phyloP scores from a whole-genome alignment of 2,113 vertebrate species.

The Talpa occidentalis region DNA sequence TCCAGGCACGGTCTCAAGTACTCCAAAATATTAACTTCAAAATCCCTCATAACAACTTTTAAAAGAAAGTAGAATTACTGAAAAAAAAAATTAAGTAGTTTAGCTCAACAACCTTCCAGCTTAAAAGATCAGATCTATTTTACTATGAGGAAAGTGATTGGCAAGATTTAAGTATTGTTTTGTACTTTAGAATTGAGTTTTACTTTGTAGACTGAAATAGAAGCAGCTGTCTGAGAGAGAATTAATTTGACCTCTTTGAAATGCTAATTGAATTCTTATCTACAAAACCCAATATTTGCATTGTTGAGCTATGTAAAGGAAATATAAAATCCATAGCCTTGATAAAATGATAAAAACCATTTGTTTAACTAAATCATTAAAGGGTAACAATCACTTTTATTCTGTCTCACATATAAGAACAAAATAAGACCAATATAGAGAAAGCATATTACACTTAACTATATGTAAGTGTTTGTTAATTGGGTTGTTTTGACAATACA shows the following conservation, averaged over 20 bases:
- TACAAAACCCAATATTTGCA: constrained; percentile 72
- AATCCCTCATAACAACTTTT: background rate
- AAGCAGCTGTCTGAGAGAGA: constrained; percentile 39
- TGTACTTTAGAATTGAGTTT: constrained; percentile 26
- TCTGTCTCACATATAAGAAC: background rate
- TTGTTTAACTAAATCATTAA: constrained; percentile 58
- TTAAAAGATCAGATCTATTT: background rate
- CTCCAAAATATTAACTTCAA: background rate
- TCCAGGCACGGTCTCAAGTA: background rate
- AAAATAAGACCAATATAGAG: background rate
- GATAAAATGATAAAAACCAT: constrained; percentile 65
- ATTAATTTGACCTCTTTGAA: constrained; percentile 77
- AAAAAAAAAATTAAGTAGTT: background rate
- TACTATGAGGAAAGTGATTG: background rate
- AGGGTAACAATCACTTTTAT: constrained; percentile 45
- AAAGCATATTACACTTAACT: background rate
- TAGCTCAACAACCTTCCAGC: background rate
- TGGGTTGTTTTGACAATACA: background rate
- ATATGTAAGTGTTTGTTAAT: background rate
- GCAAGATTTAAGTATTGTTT: constrained; percentile 32
- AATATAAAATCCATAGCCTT: constrained; percentile 68
- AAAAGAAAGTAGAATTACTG: background rate
- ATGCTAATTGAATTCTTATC: constrained; percentile 78
- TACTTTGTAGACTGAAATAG: constrained; percentile 62
- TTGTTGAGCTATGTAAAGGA: constrained; percentile 51